A percentile compares a stretch with the other conserved stretches of the same genome.
Conservation (phyloP, 2,797 vertebrate genomes). For the Enteromius trimaculatus region DNA sequence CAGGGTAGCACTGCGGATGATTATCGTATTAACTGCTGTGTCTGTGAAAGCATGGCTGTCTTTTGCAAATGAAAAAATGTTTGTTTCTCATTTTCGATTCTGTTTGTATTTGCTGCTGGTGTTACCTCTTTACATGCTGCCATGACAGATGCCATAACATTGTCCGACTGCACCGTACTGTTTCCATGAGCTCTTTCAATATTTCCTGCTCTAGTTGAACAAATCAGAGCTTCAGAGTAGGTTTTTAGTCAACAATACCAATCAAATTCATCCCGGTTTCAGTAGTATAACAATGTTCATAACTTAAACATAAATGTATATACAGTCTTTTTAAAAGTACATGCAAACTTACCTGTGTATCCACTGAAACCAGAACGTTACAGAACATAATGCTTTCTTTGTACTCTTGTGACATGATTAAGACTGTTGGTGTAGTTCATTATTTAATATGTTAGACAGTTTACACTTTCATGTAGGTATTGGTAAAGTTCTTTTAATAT, state of each 20-base stretch:
- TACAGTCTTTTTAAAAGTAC: not conserved
- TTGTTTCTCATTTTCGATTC: constrained; percentile 66
- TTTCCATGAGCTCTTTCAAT: constrained; percentile 85
- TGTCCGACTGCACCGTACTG: constrained; percentile 88
- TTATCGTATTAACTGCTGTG: constrained; percentile 99
- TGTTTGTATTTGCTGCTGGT: constrained; percentile 90
- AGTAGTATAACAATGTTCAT: not conserved
- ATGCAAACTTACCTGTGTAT: not conserved
- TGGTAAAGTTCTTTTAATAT: constrained; percentile 28
- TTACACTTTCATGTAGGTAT: constrained; percentile 30
- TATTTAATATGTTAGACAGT: constrained; percentile 26
- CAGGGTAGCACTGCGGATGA: constrained; percentile 98
- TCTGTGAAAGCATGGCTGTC: constrained; percentile 91
- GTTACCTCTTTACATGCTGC: constrained; percentile 99
- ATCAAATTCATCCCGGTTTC: not conserved
- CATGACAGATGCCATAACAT: constrained; percentile 98
- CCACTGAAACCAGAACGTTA: not conserved
- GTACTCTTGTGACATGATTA: not conserved
- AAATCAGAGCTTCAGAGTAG: not conserved
- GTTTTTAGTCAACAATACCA: not conserved
- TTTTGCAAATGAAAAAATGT: constrained; percentile 97
- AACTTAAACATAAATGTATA: too few relatives aligned
- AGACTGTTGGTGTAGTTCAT: constrained; percentile 14
- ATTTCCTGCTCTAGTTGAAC: constrained; percentile 71
- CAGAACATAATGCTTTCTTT: not conserved